Base-by-base conservation (phyloP, 2,888 invertebrate species). In the Drosophila monieri region DNA sequence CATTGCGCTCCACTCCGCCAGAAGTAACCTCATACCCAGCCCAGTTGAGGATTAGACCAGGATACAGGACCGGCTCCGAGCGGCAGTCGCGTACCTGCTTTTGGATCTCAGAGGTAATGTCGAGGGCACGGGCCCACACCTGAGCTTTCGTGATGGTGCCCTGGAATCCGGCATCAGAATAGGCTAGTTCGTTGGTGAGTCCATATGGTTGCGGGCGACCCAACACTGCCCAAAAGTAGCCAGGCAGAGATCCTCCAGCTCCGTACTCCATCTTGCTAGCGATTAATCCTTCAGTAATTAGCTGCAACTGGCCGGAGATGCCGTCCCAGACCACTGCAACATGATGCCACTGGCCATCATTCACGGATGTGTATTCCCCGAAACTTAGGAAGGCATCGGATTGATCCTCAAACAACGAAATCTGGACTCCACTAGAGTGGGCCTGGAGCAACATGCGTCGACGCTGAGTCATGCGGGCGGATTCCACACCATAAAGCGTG, bases 321-420 rank as follows among this genome's bases (percentile, higher is more conserved):
- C 98, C 97, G 88, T 97, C 96, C 98, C 98, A 98, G n/a, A 97
- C 96, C 55, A 99, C 93, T 39, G 97, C 97, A 30, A 98, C 95
- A 88, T 98, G 98, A 92, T 98, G 98, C 98, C 98, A 98, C 89
- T 97, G 97, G 3, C 98, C 98, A 88, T 98, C 98, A 88, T 98
- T 98, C 18, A 98, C 95, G 0, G 97, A 97, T 0, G 98, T 97
- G 84, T 96, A 97, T 91, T 97, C 97, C 55, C 96, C 94, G 92
- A 97, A 98, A 78, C 97, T 96, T 43, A 98, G 92, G 92, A 97
- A 98, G 0, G 97, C 96, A 87, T 97, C 97, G 91, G 96, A 96
- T 9, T 96, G 92, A 89, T 97, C 97, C 30, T 95, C 94, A 93
- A 98, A 97, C 18, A 98, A 91, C 0, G 97, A 97, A 14, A 98